A percentile compares a stretch with the other conserved stretches of the same genome.
Evolutionary conservation across 2,888 invertebrate genomes (phyloP).

Genomic region (Geophilus truncorum): DNA sequence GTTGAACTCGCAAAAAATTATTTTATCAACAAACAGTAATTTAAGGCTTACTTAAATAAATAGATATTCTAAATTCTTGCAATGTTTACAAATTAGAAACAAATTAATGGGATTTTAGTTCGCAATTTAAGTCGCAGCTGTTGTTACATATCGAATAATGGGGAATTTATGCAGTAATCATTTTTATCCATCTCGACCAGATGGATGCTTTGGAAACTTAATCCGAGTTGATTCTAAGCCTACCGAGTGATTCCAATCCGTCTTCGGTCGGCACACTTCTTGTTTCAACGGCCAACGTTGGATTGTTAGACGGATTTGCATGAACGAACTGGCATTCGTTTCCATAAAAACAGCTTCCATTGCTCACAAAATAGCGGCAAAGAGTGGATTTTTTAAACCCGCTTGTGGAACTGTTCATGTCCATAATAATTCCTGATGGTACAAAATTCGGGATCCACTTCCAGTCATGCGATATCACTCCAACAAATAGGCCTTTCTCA

Average conservation of each 20-base stretch:
- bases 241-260: conserved; percentile 30
- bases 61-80: neutral
- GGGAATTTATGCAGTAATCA: neutral
- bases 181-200: neutral
- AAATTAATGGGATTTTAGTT: no score
- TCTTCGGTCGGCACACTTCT: neutral
- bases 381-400: conserved; percentile 37
- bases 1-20: no score
- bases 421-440: conserved; percentile 30
- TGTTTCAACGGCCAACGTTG: neutral
- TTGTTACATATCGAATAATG: neutral
- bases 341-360: conserved; percentile 37
- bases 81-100: neutral
- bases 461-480: neutral
- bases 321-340: conserved; percentile 37
- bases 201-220: neutral
- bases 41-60: no score
- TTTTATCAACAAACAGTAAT: no score
- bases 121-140: neutral
- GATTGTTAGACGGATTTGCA: neutral
- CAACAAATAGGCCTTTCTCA: neutral
- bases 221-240: neutral
- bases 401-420: conserved; percentile 37
- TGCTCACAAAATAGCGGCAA: conserved; percentile 37
- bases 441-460: neutral